Percentiles rank a stretch among this genome's conserved stretches.
Evolutionary conservation across 2,888 invertebrate species (phyloP).

Genomic region (Oligia strigilis): DNA sequence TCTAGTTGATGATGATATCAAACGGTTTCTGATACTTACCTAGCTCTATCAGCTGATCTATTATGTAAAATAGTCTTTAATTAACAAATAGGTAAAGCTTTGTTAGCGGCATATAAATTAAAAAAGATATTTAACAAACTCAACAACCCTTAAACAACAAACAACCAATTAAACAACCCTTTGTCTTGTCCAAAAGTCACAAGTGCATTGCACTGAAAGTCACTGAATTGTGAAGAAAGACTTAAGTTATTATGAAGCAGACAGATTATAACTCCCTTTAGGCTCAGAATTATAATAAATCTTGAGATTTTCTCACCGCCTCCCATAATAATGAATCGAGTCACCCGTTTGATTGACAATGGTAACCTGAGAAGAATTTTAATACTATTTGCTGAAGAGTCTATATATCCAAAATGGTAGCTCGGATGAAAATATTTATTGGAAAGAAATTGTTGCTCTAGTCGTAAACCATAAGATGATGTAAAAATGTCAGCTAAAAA

Average conservation of each 20-base stretch:
- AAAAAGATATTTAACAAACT: neutral
- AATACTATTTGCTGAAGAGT: neutral
- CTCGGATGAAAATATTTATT: no score
- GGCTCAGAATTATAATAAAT: conserved; percentile 23
- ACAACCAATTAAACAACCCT: neutral
- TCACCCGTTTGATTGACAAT: conserved; percentile 38
- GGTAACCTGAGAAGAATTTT: conserved; percentile 9
- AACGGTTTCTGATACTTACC: no score
- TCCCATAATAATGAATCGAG: conserved; percentile 23
- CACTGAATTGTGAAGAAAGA: conserved; percentile 10
- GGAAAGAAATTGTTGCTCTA: no score
- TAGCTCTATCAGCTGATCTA: no score
- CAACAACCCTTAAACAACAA: no score
- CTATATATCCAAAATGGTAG: no score
- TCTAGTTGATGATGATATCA: no score
- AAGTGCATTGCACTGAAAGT: conserved; percentile 7
- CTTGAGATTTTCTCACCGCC: conserved; percentile 13
- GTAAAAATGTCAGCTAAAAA: no score
- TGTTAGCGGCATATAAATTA: no score
- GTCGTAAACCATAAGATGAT: no score
- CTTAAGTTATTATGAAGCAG: conserved; percentile 3
- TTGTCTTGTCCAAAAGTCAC: conserved; percentile 29
- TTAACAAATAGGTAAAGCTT: no score
- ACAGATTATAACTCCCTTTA: conserved; percentile 29
- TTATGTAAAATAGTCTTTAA: no score